phyloP scores from a whole-genome alignment of 2,888 invertebrate genomes.

The Cephus sareptanus region DNA sequence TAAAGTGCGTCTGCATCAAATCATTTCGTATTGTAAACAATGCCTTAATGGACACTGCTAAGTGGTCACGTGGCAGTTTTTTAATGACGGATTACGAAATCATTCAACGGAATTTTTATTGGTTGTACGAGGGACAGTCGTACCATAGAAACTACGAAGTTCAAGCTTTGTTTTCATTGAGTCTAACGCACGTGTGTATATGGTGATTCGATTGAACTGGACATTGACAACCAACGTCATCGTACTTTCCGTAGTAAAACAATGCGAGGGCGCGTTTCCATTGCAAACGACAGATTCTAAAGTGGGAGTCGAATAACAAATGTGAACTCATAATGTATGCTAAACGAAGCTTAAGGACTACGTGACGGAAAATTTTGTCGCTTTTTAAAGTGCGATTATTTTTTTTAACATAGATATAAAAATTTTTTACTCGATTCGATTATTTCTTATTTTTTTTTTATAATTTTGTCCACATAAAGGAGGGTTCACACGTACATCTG shows the following conservation, averaged over 20 bases:
- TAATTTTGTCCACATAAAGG: neutral
- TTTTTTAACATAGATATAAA: neutral
- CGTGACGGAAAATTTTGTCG: no score
- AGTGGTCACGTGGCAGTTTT: neutral
- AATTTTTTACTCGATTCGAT: neutral
- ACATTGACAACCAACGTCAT: slow-evolving; percentile 20
- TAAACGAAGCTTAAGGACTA: neutral
- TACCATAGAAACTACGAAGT: neutral
- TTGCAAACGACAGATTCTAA: slow-evolving; percentile 4
- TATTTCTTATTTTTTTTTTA: neutral
- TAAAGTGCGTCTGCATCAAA: neutral
- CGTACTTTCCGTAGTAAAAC: slow-evolving; percentile 4
- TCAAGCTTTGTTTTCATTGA: neutral
- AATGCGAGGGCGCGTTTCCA: slow-evolving; percentile 19
- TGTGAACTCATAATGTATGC: neutral
- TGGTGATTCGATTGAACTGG: neutral
- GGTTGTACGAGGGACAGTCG: neutral
- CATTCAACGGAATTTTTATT: neutral
- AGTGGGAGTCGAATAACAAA: neutral
- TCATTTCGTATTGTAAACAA: neutral
- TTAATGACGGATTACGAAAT: neutral
- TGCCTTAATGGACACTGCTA: neutral
- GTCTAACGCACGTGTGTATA: neutral
- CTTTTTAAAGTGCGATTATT: no score
- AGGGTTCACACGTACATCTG: neutral